Conservation (phyloP, 1,140 invertebrate species). For the Hypothenemus hampei region DNA sequence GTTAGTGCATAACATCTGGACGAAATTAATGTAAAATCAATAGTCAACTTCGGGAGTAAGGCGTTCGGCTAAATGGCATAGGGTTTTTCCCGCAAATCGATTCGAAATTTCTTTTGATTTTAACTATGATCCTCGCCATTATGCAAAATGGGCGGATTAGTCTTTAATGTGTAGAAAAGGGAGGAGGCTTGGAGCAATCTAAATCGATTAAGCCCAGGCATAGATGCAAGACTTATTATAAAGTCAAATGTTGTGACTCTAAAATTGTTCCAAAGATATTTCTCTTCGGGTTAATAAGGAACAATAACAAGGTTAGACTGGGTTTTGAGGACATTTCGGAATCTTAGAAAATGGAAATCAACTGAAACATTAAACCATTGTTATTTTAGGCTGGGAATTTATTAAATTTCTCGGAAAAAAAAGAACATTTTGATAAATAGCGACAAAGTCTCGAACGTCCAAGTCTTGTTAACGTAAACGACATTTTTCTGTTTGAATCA, state of each 20-base stretch:
- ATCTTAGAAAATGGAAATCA: not conserved
- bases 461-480: constrained; percentile 9
- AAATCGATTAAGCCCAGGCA: not conserved
- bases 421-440: constrained; percentile 11
- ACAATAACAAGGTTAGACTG: constrained; percentile 4
- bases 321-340: not conserved
- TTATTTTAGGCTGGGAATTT: not conserved
- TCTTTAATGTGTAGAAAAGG: constrained; percentile 4
- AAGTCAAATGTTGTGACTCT: constrained; percentile 4
- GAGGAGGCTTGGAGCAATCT: constrained; percentile 1
- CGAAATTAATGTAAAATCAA: constrained; percentile 33
- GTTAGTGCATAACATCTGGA: constrained; percentile 32
- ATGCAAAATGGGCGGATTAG: constrained; percentile 1
- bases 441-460: constrained; percentile 2
- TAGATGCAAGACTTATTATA: constrained; percentile 7
- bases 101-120: constrained; percentile 12
- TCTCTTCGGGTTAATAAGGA: constrained; percentile 2
- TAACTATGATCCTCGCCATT: not conserved
- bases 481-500: constrained; percentile 5
- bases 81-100: constrained; percentile 13
- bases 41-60: constrained; percentile 19
- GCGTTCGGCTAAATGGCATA: constrained; percentile 20
- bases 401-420: not conserved
- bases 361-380: not conserved
- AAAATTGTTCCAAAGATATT: constrained; percentile 4